phyloP scores from a whole-genome alignment of 2,797 vertebrate genomes.

The Neomorphus geoffroyi region DNA sequence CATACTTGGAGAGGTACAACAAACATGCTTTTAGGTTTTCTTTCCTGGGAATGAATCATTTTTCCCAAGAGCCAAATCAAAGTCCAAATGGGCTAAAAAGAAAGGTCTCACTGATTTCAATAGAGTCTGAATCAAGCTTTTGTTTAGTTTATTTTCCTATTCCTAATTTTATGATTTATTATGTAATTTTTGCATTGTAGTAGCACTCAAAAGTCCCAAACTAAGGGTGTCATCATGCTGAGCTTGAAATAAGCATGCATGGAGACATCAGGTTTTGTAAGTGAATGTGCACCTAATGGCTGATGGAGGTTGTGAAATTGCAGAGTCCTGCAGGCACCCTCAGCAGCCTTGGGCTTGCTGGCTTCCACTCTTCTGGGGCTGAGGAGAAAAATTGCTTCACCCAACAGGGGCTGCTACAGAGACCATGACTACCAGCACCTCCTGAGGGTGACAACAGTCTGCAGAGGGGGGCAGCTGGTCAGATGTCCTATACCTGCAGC shows the following conservation, averaged over 20 bases:
- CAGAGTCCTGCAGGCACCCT: not conserved
- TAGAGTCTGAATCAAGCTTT: not conserved
- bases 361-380: not conserved
- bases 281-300: not conserved
- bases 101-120: not conserved
- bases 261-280: not conserved
- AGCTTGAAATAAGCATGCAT: not conserved
- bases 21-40: not conserved
- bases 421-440: not conserved
- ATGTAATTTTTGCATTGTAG: not conserved
- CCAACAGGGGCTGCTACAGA: rapidly evolving
- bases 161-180: not conserved
- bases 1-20: not conserved
- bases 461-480: not conserved
- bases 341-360: not conserved
- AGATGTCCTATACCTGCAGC: rapidly evolving
- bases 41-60: not conserved
- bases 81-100: not conserved
- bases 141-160: not conserved
- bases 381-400: not conserved
- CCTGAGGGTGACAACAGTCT: not conserved
- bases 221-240: rapidly evolving
- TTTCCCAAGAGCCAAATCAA: not conserved
- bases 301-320: not conserved
- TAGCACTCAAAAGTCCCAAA: not conserved